Evolutionary conservation across 2,888 invertebrate species (phyloP).

Genomic region (Meloe dianella): DNA sequence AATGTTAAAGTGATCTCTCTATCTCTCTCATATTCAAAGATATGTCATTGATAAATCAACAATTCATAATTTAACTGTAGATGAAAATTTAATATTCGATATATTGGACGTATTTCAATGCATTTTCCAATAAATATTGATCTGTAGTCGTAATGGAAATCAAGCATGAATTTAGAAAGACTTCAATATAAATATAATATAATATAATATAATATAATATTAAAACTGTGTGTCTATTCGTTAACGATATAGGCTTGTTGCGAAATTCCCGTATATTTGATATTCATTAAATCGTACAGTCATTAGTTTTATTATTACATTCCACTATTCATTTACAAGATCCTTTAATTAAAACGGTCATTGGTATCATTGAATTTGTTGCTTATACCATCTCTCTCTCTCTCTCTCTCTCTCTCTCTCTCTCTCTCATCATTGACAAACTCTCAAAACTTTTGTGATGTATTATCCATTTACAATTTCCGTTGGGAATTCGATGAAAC

Average conservation of each 20-base stretch:
- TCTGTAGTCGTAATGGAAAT: not conserved
- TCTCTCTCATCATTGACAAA: not conserved
- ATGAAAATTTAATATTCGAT: not conserved
- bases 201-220: not conserved
- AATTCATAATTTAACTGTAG: not conserved
- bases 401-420: not conserved
- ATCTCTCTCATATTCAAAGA: not conserved
- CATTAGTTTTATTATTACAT: conserved; percentile 40
- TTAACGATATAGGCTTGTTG: not conserved
- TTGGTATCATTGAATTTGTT: conserved; percentile 37
- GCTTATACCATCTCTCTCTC: conserved; percentile 20
- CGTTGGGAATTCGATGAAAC: not conserved
- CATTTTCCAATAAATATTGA: not conserved
- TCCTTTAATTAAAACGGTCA: conserved; percentile 40
- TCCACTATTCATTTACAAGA: conserved; percentile 40
- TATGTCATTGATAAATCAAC: not conserved
- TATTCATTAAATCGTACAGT: conserved; percentile 36
- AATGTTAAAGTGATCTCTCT: not conserved
- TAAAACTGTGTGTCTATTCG: not conserved
- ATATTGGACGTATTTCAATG: not conserved
- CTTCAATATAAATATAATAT: too few species aligned
- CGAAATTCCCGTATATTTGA: conserved; percentile 21
- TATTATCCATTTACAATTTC: not conserved
- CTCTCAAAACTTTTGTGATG: too few species aligned
- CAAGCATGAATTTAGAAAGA: not conserved